These are phyloP conservation scores for Minunthozetes semirufus DNA, from an alignment of 2,888 invertebrate species.

Conservation along the genomic window DNA sequence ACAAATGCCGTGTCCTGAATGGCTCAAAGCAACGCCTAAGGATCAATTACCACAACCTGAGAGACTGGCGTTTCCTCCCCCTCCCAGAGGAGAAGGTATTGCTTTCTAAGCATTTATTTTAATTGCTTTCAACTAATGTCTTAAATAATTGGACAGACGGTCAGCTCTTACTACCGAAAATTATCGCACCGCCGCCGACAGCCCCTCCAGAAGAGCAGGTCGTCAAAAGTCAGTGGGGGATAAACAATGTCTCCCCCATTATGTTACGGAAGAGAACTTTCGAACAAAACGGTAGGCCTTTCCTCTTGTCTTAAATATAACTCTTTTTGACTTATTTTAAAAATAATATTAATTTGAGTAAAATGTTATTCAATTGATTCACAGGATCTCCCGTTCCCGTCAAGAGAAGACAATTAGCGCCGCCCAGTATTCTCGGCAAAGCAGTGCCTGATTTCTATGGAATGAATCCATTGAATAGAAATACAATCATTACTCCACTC, in stretches of 20 bases:
- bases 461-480: conserved; percentile 28
- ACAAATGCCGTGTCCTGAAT: conserved; percentile 56
- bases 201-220: background rate
- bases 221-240: conserved; percentile 40
- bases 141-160: conserved; percentile 58
- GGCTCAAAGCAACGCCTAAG: conserved; percentile 66
- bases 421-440: conserved; percentile 37
- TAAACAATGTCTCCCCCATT: conserved; percentile 54
- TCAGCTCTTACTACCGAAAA: conserved; percentile 46
- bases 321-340: background rate
- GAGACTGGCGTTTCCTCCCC: conserved; percentile 77
- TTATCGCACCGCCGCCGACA: background rate
- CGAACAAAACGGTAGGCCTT: conserved; percentile 64
- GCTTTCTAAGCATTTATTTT: background rate
- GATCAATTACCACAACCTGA: conserved; percentile 70
- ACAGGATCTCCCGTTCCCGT: conserved; percentile 18
- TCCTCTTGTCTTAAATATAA: background rate
- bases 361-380: background rate
- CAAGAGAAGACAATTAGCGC: conserved; percentile 37
- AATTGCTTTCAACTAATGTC: background rate
- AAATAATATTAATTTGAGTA: background rate
- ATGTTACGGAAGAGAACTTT: conserved; percentile 68
- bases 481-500: conserved; percentile 45
- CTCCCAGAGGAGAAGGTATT: conserved; percentile 74
- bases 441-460: conserved; percentile 36